Conservation (phyloP, 2,797 vertebrate genomes). For the Scyliorhinus canicula region DNA sequence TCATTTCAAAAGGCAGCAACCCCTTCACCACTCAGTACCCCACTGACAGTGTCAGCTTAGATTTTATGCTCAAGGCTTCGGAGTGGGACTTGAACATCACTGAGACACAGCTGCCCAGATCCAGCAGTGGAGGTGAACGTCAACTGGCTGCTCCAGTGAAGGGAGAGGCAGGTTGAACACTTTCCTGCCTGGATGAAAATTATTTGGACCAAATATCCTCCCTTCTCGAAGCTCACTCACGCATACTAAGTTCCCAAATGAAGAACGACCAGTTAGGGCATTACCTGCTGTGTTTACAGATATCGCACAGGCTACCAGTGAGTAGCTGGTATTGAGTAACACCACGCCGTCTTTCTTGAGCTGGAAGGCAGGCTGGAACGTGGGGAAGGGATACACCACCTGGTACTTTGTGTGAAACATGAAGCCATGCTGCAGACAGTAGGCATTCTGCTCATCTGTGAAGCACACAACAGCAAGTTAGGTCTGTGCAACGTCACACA, state of each 20-base stretch:
- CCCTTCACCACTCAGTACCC: not conserved
- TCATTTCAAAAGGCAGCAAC: not conserved
- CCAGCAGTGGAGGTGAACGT: not conserved
- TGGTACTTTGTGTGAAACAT: conserved; percentile 87
- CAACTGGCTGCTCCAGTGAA: not conserved
- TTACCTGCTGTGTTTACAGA: conserved; percentile 62
- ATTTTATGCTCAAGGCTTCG: not conserved
- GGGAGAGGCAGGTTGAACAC: not conserved
- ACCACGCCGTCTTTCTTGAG: conserved; percentile 91
- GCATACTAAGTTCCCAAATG: not conserved
- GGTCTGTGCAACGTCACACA: not conserved
- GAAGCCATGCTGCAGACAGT: conserved; percentile 80
- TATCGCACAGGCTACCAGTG: conserved; percentile 82
- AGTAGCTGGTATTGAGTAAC: conserved; percentile 88
- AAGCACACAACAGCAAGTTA: not conserved
- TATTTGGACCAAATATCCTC: not conserved
- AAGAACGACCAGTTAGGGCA: not conserved
- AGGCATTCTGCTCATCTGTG: conserved; percentile 45
- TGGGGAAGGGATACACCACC: conserved; percentile 91
- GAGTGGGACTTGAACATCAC: not conserved
- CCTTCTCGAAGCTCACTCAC: not conserved
- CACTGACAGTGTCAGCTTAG: not conserved
- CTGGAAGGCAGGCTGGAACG: conserved; percentile 90
- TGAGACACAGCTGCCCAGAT: not conserved
- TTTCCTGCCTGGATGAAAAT: not conserved